Base-by-base conservation (phyloP, 1,140 invertebrate genomes). In the Aleiodes sp. region DNA sequence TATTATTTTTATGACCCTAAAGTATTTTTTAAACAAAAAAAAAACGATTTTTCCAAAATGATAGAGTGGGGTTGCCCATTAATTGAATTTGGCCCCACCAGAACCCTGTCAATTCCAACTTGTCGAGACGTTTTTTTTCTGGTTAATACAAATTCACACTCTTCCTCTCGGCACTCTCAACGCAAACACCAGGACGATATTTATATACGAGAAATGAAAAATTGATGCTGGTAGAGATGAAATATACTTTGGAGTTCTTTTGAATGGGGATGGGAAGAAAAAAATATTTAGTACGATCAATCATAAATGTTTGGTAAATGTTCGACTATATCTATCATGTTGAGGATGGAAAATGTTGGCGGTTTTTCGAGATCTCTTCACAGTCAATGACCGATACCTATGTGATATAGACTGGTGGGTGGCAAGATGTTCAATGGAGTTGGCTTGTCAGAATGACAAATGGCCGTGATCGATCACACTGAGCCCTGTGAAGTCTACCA, bases 341-440 rank as follows among this genome's bases (percentile, higher is more conserved):
- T n/a, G n/a, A n/a, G 62, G 39, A 46, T 21, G 63, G 21, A 46
- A 14, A 10, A 26, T 37, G 16, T 2, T 35, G 24, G 64, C 31
- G 21, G 16, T 46, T 65, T 14, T 29, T 14, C 68, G 46, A 70
- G 52, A 73, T 65, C n/a, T n/a, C n/a, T n/a, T n/a, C n/a, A n/a
- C 64, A 63, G 29, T 57, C 62, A 65, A 71, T 69, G 61, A 69
- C 62, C 61, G 69, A 70, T 70, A 70, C 21, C 21, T 43, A 43
- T 59, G 52, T 60, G 43, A 70, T 41, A 65, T 26, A 33, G n/a
- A 39, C 33, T 31, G 37, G 43, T 41, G 68, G 63, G 63, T 70
- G 64, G 69, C 63, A 70, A 70, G 69, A 66, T 70, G 69, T 31
- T 62, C 63, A 57, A 70, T 70, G 57, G 63, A 66, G 57, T 66